Base-by-base conservation (phyloP, 2,888 invertebrate species). In the Cheilosia grossa region DNA sequence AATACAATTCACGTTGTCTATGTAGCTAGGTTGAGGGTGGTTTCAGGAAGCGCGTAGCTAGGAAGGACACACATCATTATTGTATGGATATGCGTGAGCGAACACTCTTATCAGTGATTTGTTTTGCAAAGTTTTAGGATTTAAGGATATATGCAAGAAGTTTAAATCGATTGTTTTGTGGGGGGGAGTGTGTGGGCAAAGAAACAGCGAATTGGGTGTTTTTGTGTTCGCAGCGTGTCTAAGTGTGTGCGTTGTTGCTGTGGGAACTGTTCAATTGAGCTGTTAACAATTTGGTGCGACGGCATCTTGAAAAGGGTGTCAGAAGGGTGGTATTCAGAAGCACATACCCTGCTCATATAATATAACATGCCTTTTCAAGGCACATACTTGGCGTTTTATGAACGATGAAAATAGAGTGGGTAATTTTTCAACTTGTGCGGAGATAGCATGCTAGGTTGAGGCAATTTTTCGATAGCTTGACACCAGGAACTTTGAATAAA, bases 181-280 rank as follows among this genome's bases (percentile, higher is more conserved):
- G 2, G 4, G 2, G 61, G 2, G 13, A 15, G 5, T 13, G 13
- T 5, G 13, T 3, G 61, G 4, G n/a, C 17, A 27, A 17, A 19
- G 27, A 5, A 27, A 24, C 2, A 4, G 15, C 24, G 21, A 44
- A 10, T 40, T 47, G 4, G 24, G 21, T 17, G 27, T 21, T 64
- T 19, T 19, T 42, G 49, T 40, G 17, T 51, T 64, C 49, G 58
- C 66, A 61, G 61, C 59, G 30, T 66, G 53, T 44, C 40, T 63
- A 56, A 69, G 61, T 54, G 61, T 49, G 49, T 21, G 21, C 44
- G 13, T 2, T 33, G 17, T 17, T 54, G 74, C 33, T 63, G 56
- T 44, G 74, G 74, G 56, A 69, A 47, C 63, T 73, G 37, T 63
- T 74, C 80, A 69, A 69, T 81, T 64, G 63, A 81, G 74, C 69